Evolutionary conservation across 2,797 vertebrate species (phyloP), one percentile per base, ranked within the genome.

Genomic region (Acanthornis magna): DNA sequence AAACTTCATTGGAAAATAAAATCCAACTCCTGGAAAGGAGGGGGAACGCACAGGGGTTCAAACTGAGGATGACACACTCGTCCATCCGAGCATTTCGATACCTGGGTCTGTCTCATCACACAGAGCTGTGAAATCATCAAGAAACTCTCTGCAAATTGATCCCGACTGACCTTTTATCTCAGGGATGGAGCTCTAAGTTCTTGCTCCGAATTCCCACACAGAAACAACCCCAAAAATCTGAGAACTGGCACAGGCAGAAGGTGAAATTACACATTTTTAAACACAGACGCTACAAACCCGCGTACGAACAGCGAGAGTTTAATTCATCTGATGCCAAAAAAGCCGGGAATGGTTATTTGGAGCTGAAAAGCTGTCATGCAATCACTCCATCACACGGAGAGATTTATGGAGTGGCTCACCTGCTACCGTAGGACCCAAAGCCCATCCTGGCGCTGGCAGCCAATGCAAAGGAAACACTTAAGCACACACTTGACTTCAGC

Each of bases 401-500:
- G 95, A 83, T 88, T 89, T 86, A 50, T 60, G 76, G 80, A 76
- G 58, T 9, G 80, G 76, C 83, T 96, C 95, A 96, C 96, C 95
- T 95, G 95, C 91, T 91, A 62, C 85, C 1, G 66, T 2, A 50
- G 91, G 54, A 76, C 71, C 32, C 68, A 15, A 60, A 43, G 10
- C 66, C 95, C 2, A 7, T 51, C 22, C 78, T 54, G 77, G 70
- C 7, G 23, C 89, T 80, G 92, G 93, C 93, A 91, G 89, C 55
- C 4, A 65, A 54, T 10, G 91, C 89, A 55, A 45, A 78, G 95
- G 91, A 96, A 92, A 79, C 51, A 70, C 89, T 95, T 93, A 30
- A 95, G 89, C 94, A 96, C 94, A 79, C 7, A 88, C 96, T 96
- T 96, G 93, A 94, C 89, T 95, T 57, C 45, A 78, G 13, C 93